Base-by-base conservation (phyloP, 2,797 vertebrate genomes). In the Geranospiza caerulescens region DNA sequence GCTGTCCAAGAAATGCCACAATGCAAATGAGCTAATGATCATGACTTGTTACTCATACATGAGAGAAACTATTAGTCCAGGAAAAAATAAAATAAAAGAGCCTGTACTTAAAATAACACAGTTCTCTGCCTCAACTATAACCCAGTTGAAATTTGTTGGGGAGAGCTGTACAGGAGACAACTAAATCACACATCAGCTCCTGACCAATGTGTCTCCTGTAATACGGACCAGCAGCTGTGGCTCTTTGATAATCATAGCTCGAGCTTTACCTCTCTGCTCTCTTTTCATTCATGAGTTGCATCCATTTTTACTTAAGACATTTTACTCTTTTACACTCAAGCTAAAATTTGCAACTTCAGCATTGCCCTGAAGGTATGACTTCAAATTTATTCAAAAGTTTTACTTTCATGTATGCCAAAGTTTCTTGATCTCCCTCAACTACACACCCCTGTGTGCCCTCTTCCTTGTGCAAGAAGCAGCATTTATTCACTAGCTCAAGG, bases 281-380 rank as follows among this genome's bases (percentile, higher is more conserved):
- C 76, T 34, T 60, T 44, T 59, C 12, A 56, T 16, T 89, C 42
- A 23, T 26, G 23, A 45, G 18, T 78, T 71, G n/a, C 40, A 78
- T 50, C 29, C 1, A 0, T 50, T 93, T 83, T 86, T 63, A 74
- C 13, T 34, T 59, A 47, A 55, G 7, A 56, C 0, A 0, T 56
- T 75, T 55, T 74, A 71, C 29, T 75, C 22, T 56, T 84, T 78
- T 75, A 63, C 21, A 67, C 9, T 76, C 11, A 66, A 82, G 55
- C 22, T 74, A 68, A 66, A 86, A 74, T 48, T 6, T 68, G 17
- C 27, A 45, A 45, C 56, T 59, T 93, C 3, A 7, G 25, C 48
- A 21, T 15, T 79, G 26, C 29, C 44, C 48, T 75, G 7, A 56
- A 84, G 3, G 44, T 42, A 64, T 1, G n/a, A 71, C 45, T 83